Evolutionary conservation across 1,140 invertebrate species (phyloP), one percentile per base, ranked within the genome.

Genomic region (Helicoverpa armigera): DNA sequence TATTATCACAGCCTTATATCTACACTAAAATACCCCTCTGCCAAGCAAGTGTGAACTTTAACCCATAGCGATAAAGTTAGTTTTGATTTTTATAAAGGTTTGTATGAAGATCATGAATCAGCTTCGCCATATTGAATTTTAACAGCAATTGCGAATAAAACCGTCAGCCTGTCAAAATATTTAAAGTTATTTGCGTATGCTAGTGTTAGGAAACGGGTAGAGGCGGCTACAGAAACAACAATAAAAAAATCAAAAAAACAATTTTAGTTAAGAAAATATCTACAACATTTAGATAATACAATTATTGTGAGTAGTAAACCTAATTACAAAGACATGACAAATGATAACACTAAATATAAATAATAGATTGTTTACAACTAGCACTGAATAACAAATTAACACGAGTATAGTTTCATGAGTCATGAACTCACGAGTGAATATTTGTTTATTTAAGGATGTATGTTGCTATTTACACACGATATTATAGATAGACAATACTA

Each of bases 91-190:
- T 7, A 13, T 54, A 56, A 12, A 74, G 3, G 31, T 4, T 12
- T 75, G 29, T 56, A 53, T 35, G 3, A 2, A 23, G 43, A 53
- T 31, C 48, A 80, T 80, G 77, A 80, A 77, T 83, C 82, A 83
- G 16, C 58, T 23, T 50, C 60, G 61, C 82, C 82, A 83, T 83
- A 80, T 83, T 83, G 78, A 70, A 83, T 83, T 70, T 58, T 79
- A 79, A 75, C 69, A 75, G 60, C 35, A 61, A 82, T 74, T 54
- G 77, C 82, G 78, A 83, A 83, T 80, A 80, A 80, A 75, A 74
- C 76, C 73, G 73, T 76, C 77, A 48, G 78, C 56, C 53, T 83
- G 82, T 83, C 78, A 76, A 83, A 83, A 80, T 74, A 76, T 77
- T 73, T 77, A 76, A 82, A 78, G 54, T 82, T 76, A 51, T 63